Base-by-base conservation (phyloP, 2,797 vertebrate species). In the Falco naumanni region DNA sequence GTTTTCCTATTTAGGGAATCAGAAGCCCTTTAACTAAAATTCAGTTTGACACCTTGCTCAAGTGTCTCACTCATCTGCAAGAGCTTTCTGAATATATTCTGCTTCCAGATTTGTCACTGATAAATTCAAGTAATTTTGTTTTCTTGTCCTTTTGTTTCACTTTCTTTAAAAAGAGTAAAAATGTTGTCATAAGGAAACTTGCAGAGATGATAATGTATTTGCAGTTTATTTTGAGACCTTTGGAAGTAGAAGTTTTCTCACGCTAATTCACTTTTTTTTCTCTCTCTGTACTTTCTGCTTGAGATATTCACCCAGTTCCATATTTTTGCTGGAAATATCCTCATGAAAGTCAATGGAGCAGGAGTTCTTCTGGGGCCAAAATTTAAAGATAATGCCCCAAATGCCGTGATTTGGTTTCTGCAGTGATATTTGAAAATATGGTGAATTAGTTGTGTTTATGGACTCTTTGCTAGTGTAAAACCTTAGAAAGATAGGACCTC, bases 181-280 rank as follows among this genome's bases (percentile, higher is more conserved):
- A 77, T 51, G n/a, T 60, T 78, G 48, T 86, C 28, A 68, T 31
- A 74, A 41, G 65, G 48, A 86, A 90, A 25, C 39, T 64, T 60
- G 18, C 31, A 39, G 41, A 80, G 56, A 45, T 63, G 7, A 77
- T 59, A 70, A 85, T 0, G 0, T 50, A 41, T 80, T 86, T 86
- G 17, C 20, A 75, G 43, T 75, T 91, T 78, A 85, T 94, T 95
- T 91, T 95, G 50, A 95, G 45, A 78, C 22, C 15, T 66, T 71
- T 60, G 61, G 48, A 91, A 89, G 77, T 3, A 56, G 24, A 85
- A 77, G 68, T 87, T 93, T 95, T 90, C 56, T 93, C 51, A 70
- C 26, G n/a, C 10, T 63, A 87, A 63, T 48, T 85, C 6, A 48
- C 10, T 24, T 79, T 79, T 16, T 84, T 66, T 43, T 41, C 15